phyloP scores from a whole-genome alignment of 2,797 vertebrate genomes.

The Microctenopoma lineatum region DNA sequence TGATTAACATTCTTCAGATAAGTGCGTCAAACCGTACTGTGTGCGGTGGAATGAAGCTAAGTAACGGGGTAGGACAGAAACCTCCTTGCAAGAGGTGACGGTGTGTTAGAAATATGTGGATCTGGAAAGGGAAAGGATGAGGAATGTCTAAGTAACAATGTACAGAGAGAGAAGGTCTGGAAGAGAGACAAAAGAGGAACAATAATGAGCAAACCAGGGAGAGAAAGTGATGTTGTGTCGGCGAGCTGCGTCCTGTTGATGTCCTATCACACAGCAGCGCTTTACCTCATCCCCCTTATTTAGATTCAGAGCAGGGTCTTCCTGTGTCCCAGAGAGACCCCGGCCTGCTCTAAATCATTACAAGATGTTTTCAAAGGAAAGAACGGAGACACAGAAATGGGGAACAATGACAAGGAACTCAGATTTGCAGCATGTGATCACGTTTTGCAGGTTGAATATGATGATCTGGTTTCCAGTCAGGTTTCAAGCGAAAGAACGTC shows the following conservation, averaged over 20 bases:
- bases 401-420: slow-evolving; percentile 26
- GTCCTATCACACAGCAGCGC: slow-evolving; percentile 48
- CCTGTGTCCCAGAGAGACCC: slow-evolving; percentile 61
- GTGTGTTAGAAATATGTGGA: slow-evolving; percentile 34
- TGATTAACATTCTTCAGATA: slow-evolving; percentile 67
- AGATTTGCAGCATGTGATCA: background rate
- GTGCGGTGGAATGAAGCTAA: slow-evolving; percentile 20
- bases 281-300: slow-evolving; percentile 67
- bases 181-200: slow-evolving; percentile 36
- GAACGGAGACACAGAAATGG: background rate
- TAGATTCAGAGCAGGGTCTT: slow-evolving; percentile 56
- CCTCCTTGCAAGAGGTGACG: slow-evolving; percentile 23
- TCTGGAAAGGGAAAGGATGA: slow-evolving; percentile 38
- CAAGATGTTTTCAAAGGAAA: slow-evolving; percentile 45
- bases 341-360: slow-evolving; percentile 40
- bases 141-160: slow-evolving; percentile 57
- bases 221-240: slow-evolving; percentile 48
- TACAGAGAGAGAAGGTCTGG: slow-evolving; percentile 44
- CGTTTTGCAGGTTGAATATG: slow-evolving; percentile 23
- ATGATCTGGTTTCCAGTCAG: slow-evolving; percentile 33
- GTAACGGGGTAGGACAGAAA: slow-evolving; percentile 15
- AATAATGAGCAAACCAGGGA: slow-evolving; percentile 44
- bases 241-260: slow-evolving; percentile 64
- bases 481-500: slow-evolving; percentile 36
- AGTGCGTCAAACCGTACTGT: slow-evolving; percentile 45